Evolutionary conservation across 2,888 invertebrate genomes (phyloP), one percentile per base, ranked within the genome.

Genomic region (Pseudococcus jackbeardsleyi): DNA sequence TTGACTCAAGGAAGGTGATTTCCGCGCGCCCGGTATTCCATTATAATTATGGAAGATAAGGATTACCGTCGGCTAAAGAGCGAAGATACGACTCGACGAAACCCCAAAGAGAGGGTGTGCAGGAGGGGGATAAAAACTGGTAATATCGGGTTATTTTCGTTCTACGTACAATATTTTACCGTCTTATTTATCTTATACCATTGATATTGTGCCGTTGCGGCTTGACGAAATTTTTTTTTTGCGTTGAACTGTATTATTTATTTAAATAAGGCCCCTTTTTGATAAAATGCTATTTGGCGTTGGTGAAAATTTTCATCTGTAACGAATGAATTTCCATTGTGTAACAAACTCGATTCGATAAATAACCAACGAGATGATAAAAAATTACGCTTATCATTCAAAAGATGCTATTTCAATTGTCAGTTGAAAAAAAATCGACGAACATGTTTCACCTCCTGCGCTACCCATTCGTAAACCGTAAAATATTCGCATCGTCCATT

Each of bases 11-110:
- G 79, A 82, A 82, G 46, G 46, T 19, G 42, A 82, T 46, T 82
- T 82, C 79, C 42, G 79, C 15, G 33, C 79, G 42, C 64, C 64
- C 77, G 33, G 39, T 17, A 39, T 39, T 39, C 33, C n/a, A 77
- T 42, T 46, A 33, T 82, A 82, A 82, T 82, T 82, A 82, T 46
- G 19, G 42, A 46, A 82, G 79, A 82, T 82, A 82, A 82, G 79
- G 46, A 82, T 82, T 82, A 72, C 72, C 33, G 33, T 33, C 17
- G 33, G 72, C 33, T 72, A 72, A 72, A 72, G 17, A 33, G 33
- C 19, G 26, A 59, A 68, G 68, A 68, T 72, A 33, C 33, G 72
- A 26, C 17, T 46, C 15, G 79, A 82, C 22, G 22, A 46, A 82
- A 82, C n/a, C 54, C 17, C 7, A 17, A 50, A 1, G 50, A 50